A percentile compares a stretch with the other conserved stretches of the same genome.
phyloP scores from a whole-genome alignment of 2,113 vertebrate genomes.

The Mustela lutreola region DNA sequence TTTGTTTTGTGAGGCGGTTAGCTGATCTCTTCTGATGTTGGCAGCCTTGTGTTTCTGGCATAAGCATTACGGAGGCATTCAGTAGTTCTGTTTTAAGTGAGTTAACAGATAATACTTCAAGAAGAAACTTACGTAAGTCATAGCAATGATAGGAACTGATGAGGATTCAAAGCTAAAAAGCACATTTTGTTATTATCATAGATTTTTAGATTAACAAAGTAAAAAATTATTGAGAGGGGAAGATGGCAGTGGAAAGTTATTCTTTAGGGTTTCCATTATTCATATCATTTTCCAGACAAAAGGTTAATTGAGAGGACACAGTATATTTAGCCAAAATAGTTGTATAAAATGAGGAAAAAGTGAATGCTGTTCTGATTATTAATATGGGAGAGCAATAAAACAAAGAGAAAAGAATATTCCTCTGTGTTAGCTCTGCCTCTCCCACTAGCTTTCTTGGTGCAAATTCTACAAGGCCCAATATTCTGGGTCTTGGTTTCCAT shows the following conservation, averaged over 20 bases:
- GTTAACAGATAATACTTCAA: neutral
- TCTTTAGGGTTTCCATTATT: slow-evolving; percentile 43
- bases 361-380: slow-evolving; percentile 12
- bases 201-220: slow-evolving; percentile 57
- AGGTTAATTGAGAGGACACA: slow-evolving; percentile 33
- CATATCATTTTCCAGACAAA: slow-evolving; percentile 21
- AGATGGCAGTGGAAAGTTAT: neutral
- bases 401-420: neutral
- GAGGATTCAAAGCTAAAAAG: slow-evolving; percentile 5
- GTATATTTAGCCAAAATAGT: slow-evolving; percentile 32
- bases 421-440: neutral
- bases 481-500: neutral
- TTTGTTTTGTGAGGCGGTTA: slow-evolving; percentile 64
- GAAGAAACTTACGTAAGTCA: neutral
- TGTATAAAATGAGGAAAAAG: neutral
- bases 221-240: neutral
- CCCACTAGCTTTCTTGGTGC: neutral
- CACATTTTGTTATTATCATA: slow-evolving; percentile 52
- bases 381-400: neutral
- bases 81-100: slow-evolving; percentile 59
- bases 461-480: neutral
- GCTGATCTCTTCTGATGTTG: neutral
- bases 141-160: slow-evolving; percentile 22
- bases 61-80: neutral
- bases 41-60: neutral